phyloP scores from a whole-genome alignment of 2,797 vertebrate genomes.

The Leuciscus waleckii region DNA sequence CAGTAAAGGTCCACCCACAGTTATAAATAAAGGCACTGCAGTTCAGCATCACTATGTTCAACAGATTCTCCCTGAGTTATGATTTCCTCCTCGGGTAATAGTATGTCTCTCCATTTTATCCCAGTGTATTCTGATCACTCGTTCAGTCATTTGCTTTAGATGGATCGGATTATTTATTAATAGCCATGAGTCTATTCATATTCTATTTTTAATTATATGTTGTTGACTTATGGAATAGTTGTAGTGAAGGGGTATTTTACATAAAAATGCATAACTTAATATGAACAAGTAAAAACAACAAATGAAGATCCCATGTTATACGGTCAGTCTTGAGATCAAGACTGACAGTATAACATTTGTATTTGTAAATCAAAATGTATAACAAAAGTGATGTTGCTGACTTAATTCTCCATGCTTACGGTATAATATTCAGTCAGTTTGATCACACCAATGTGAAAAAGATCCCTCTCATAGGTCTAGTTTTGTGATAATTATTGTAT shows the following conservation, averaged over 20 bases:
- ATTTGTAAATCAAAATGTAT: not conserved
- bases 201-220: not conserved
- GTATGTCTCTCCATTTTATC: not conserved
- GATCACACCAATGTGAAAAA: not conserved
- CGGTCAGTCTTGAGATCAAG: not conserved
- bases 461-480: not conserved
- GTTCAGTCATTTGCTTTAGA: not conserved
- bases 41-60: not conserved
- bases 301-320: not conserved
- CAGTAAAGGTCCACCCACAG: not conserved
- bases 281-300: not conserved
- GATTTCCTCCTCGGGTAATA: not conserved
- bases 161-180: not conserved
- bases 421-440: not conserved
- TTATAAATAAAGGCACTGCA: not conserved
- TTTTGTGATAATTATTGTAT: not conserved
- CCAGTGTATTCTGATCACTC: not conserved
- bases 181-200: not conserved
- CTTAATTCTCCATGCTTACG: too few relatives aligned
- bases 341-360: too few relatives aligned
- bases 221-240: not conserved
- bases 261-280: not conserved
- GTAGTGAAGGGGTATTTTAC: not conserved
- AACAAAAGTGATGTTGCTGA: not conserved
- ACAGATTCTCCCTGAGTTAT: not conserved